Evolutionary conservation across 2,888 invertebrate species (phyloP), one percentile per base, ranked within the genome.

Genomic region (Apocheima hispidaria): DNA sequence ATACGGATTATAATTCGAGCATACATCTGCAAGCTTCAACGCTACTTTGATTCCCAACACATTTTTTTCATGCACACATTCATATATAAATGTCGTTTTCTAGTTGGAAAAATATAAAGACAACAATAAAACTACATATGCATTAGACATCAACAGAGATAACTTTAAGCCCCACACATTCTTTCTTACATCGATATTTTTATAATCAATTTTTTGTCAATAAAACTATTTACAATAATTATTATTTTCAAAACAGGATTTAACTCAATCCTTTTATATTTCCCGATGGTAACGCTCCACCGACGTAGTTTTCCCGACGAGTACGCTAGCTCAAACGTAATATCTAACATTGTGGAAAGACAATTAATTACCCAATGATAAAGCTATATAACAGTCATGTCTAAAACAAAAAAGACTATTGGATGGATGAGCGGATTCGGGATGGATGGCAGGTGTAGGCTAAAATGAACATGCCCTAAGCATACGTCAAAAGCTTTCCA

Each of bases 351-450:
- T 63, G 84, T 88, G 87, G 87, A 88, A 88, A 88, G 87, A 88
- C 88, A 88, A 87, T 78, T 36, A 49, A 18, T 30, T 33, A 46
- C 74, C 75, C 74, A 75, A 78, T 71, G 73, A 83, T 79, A 79
- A 79, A 76, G 69, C 83, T 82, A n/a, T n/a, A n/a, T n/a, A 86
- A 86, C 86, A 87, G 3, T 46, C 84, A 86, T 78, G 78, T 75
- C 84, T 84, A 86, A 69, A 84, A 87, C 86, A 88, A 88, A 88
- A 87, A 88, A 87, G 87, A 87, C 87, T 85, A 83, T 75, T 72
- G 78, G 71, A 78, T 74, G 81, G 85, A 80, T 78, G 76, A 78
- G 73, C n/a, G 75, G 72, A 73, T 76, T 73, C 75, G 77, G 78
- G 75, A 75, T 64, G 63, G 74, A 14, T 38, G 43, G 70, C 61